Percentiles rank a stretch among this genome's conserved stretches.
These are phyloP conservation scores for Zelostemma sp. DNA, from an alignment of 1,140 invertebrate genomes.

Conservation along the genomic window DNA sequence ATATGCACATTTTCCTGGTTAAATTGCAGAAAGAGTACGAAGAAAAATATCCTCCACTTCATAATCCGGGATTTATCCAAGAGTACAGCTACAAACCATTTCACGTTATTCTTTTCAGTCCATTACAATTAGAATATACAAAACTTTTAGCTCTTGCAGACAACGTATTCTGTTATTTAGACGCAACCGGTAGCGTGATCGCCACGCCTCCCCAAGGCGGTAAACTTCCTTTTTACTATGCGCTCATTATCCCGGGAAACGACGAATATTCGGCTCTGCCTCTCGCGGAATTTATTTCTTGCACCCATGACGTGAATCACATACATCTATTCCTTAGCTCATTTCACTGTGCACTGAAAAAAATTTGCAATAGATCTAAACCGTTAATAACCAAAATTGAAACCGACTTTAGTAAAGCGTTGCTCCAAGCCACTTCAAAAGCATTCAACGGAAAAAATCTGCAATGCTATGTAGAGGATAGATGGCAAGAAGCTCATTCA, in stretches of 20 bases:
- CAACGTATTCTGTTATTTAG: background rate
- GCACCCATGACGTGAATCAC: background rate
- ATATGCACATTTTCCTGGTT: slow-evolving; percentile 6
- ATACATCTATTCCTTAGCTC: slow-evolving; percentile 8
- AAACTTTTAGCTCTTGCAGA: background rate
- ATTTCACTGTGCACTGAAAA: slow-evolving; percentile 4
- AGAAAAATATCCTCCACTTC: too few relatives aligned
- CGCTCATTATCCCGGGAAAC: background rate
- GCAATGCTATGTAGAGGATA: slow-evolving; percentile 6
- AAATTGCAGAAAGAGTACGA: slow-evolving; percentile 7
- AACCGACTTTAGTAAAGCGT: slow-evolving; percentile 19
- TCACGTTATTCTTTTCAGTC: slow-evolving; percentile 10
- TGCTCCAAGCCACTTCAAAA: slow-evolving; percentile 8
- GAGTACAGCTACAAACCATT: slow-evolving; percentile 10
- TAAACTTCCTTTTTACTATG: slow-evolving; percentile 18
- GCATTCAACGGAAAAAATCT: slow-evolving; percentile 12
- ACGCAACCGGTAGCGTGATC: slow-evolving; percentile 16
- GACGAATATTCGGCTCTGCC: background rate
- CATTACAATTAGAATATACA: slow-evolving; percentile 2
- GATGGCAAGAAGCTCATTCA: slow-evolving; percentile 1
- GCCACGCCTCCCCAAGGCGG: background rate
- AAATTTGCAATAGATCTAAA: background rate
- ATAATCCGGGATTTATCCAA: background rate
- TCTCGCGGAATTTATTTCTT: background rate
- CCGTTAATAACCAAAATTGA: slow-evolving; percentile 13